Conservation (phyloP, 2,113 vertebrate genomes). For the Halichoerus grypus region DNA sequence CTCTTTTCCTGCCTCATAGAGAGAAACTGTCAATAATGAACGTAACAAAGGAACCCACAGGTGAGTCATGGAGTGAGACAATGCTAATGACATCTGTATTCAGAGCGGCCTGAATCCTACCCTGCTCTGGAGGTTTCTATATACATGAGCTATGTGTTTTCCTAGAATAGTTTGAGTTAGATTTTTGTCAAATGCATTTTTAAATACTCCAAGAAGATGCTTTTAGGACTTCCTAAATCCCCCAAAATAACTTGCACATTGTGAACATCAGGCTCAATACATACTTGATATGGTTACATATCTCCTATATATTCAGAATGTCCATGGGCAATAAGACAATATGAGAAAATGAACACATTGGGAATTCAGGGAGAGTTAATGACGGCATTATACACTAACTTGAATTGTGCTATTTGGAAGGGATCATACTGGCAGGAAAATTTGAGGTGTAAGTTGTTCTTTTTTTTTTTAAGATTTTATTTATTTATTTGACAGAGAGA, state of each 20-base stretch:
- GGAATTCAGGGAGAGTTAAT: not conserved
- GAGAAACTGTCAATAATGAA: not conserved
- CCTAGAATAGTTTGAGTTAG: conserved; percentile 1
- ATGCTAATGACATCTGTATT: not conserved
- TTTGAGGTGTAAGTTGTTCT: not conserved
- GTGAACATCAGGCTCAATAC: not conserved
- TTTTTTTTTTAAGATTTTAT: not conserved
- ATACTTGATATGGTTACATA: not conserved
- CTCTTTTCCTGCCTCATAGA: not conserved
- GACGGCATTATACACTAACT: not conserved
- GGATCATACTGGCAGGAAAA: not conserved
- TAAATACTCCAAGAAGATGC: not conserved
- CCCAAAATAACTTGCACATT: not conserved
- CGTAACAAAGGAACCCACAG: not conserved
- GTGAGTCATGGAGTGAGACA: not conserved
- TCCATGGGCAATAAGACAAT: not conserved
- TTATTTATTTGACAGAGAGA: too few species aligned
- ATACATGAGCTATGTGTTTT: not conserved
- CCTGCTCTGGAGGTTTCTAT: not conserved
- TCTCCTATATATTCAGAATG: not conserved
- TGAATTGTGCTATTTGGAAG: not conserved
- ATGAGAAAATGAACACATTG: not conserved
- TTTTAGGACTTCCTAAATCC: not conserved
- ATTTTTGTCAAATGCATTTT: conserved; percentile 51
- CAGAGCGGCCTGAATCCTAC: not conserved